Conservation (phyloP, 2,797 vertebrate species). For the Melanotaenia pygmaea region DNA sequence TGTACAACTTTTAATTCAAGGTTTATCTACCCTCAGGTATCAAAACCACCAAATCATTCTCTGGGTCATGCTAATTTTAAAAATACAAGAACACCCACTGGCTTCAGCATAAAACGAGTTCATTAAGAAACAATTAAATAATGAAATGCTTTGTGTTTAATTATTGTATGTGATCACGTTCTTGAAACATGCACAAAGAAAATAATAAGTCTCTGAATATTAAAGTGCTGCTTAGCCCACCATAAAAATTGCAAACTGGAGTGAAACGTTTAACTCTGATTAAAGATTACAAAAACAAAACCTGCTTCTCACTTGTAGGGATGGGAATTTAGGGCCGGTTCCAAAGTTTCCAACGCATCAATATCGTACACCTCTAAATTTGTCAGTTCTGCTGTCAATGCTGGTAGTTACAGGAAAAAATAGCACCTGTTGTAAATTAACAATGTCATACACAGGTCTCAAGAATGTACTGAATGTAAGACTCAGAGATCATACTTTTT, state of each 20-base stretch:
- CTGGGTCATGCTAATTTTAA: conserved; percentile 26
- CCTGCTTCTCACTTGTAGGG: not conserved
- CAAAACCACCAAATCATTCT: conserved; percentile 49
- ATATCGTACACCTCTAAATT: not conserved
- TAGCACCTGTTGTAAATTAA: no score
- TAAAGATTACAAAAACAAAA: not conserved
- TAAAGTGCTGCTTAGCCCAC: not conserved
- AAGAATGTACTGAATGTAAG: no score
- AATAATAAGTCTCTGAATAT: not conserved
- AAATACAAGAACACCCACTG: conserved; percentile 3
- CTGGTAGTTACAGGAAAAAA: not conserved
- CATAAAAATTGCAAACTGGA: not conserved
- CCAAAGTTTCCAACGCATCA: not conserved
- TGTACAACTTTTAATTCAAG: conserved; percentile 36
- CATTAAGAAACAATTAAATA: conserved; percentile 12
- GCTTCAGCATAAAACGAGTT: conserved; percentile 6
- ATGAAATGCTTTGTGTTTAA: not conserved
- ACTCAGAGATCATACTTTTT: no score
- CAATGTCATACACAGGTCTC: no score
- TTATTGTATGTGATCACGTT: not conserved
- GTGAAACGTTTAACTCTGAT: not conserved
- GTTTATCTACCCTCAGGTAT: conserved; percentile 77
- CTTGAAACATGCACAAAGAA: not conserved
- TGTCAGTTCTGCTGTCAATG: not conserved
- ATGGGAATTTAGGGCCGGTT: not conserved